These are phyloP conservation scores for Sciurus niger DNA, from an alignment of 2,113 vertebrate species.

Conservation along the genomic window DNA sequence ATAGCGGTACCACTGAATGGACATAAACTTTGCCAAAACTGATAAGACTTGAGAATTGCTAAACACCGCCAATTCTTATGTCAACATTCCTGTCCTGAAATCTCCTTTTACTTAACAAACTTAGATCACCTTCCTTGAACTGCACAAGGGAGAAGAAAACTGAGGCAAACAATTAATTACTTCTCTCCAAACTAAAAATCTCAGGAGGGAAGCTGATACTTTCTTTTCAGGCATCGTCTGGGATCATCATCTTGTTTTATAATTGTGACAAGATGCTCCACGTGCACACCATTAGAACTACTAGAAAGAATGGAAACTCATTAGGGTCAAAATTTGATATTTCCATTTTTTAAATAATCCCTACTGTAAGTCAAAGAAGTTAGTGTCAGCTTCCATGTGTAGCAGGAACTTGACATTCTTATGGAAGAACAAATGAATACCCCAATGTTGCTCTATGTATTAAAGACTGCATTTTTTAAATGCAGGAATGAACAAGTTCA, in stretches of 20 bases:
- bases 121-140: constrained; percentile 51
- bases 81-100: constrained; percentile 87
- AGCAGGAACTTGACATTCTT: background rate
- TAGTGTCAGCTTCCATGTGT: background rate
- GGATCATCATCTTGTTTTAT: background rate
- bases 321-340: background rate
- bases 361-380: background rate
- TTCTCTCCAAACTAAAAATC: background rate
- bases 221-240: background rate
- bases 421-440: background rate
- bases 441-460: background rate
- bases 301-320: background rate
- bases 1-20: constrained; percentile 19
- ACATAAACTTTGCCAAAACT: constrained; percentile 83
- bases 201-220: background rate
- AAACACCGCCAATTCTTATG: constrained; percentile 82
- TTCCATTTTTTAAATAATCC: background rate
- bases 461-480: background rate
- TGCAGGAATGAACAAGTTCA: background rate
- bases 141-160: background rate
- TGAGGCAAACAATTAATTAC: background rate
- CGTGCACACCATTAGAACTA: background rate
- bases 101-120: constrained; percentile 85
- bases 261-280: background rate
- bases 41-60: constrained; percentile 84